phyloP scores from a whole-genome alignment of 2,113 vertebrate genomes.

The Heliornis fulica region DNA sequence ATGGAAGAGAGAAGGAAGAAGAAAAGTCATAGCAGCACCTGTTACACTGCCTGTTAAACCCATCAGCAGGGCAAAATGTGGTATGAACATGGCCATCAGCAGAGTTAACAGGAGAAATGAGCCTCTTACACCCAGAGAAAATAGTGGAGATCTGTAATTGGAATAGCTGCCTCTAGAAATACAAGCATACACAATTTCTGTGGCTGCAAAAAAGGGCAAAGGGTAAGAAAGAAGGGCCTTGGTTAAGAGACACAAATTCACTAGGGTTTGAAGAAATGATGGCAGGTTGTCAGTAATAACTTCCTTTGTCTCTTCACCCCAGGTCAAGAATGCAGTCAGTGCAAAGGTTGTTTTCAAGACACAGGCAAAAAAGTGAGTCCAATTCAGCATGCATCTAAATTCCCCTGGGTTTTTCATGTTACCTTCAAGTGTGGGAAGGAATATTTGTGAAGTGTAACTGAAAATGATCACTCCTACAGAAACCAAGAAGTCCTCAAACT shows the following conservation, averaged over 20 bases:
- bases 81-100: slow-evolving; percentile 75
- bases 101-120: slow-evolving; percentile 74
- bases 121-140: slow-evolving; percentile 60
- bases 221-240: slow-evolving; percentile 83
- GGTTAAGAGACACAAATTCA: slow-evolving; percentile 78
- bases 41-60: slow-evolving; percentile 81
- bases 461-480: slow-evolving; percentile 84
- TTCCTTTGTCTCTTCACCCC: slow-evolving; percentile 79
- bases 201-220: slow-evolving; percentile 79
- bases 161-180: slow-evolving; percentile 29
- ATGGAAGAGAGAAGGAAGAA: slow-evolving; percentile 81
- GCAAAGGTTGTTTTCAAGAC: slow-evolving; percentile 80
- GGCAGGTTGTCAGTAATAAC: slow-evolving; percentile 82
- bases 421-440: slow-evolving; percentile 80
- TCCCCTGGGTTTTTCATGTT: slow-evolving; percentile 76
- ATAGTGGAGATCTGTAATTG: background rate
- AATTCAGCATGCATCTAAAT: slow-evolving; percentile 75
- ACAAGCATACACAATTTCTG: slow-evolving; percentile 73
- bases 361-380: slow-evolving; percentile 78
- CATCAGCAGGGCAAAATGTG: slow-evolving; percentile 80
- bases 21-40: slow-evolving; percentile 77
- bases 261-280: slow-evolving; percentile 72
- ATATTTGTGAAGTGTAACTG: slow-evolving; percentile 86
- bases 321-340: slow-evolving; percentile 75
- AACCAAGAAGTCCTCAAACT: slow-evolving; percentile 80